Evolutionary conservation across 2,113 vertebrate genomes (phyloP).

Genomic region (Plotosus lineatus): DNA sequence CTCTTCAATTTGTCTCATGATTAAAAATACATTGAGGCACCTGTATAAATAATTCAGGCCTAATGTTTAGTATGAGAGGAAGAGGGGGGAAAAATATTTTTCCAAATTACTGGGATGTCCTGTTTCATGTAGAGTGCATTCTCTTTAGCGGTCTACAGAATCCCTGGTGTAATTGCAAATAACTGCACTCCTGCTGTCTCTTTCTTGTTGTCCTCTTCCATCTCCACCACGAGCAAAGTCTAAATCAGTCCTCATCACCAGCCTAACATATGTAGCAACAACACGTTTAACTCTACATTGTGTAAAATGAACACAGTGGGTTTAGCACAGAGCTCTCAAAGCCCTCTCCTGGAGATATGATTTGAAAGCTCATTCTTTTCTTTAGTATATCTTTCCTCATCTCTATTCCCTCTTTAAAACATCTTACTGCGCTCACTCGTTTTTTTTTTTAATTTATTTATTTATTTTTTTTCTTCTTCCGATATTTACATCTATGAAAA

Average conservation of each 20-base stretch:
- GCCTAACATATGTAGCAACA: constrained; percentile 17
- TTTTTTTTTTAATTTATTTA: background rate
- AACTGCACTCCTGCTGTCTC: constrained; percentile 32
- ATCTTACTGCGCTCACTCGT: background rate
- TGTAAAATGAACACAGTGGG: background rate
- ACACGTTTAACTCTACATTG: background rate
- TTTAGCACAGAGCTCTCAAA: background rate
- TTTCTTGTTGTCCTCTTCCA: constrained; percentile 22
- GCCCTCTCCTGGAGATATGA: background rate
- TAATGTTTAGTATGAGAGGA: constrained; percentile 38
- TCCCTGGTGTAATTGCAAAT: constrained; percentile 43
- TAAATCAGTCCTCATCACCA: constrained; percentile 24
- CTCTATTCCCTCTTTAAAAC: background rate
- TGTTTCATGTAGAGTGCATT: constrained; percentile 31
- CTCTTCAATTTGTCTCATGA: constrained; percentile 60
- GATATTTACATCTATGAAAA: background rate
- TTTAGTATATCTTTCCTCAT: background rate
- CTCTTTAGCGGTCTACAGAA: constrained; percentile 17
- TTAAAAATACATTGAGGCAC: constrained; percentile 59
- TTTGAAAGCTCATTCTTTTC: background rate
- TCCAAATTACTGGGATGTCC: constrained; percentile 42
- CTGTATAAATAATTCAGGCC: constrained; percentile 61
- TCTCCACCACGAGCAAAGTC: constrained; percentile 26
- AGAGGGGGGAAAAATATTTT: constrained; percentile 34
- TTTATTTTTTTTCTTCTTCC: background rate